phyloP scores from a whole-genome alignment of 2,888 invertebrate genomes.

The Brenthis hecate region DNA sequence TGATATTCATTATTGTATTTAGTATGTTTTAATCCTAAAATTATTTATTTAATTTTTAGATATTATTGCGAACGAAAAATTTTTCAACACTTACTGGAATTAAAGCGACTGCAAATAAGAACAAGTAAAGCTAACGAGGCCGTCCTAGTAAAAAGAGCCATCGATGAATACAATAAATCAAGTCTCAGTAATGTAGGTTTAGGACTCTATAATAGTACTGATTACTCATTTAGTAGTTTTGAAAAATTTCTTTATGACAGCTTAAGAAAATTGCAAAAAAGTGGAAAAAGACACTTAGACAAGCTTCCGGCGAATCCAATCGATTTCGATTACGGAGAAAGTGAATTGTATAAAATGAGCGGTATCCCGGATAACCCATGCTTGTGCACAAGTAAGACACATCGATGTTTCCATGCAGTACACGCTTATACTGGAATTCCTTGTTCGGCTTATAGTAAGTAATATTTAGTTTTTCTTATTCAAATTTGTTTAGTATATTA shows the following conservation, averaged over 20 bases:
- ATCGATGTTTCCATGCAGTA: constrained; percentile 94
- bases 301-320: constrained; percentile 82
- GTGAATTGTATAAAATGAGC: constrained; percentile 84
- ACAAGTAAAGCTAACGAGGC: constrained; percentile 94
- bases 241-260: constrained; percentile 95
- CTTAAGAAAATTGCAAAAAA: constrained; percentile 88
- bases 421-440: constrained; percentile 96
- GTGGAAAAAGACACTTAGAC: constrained; percentile 84
- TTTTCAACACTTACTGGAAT: constrained; percentile 95
- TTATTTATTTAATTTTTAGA: constrained; percentile 64
- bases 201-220: constrained; percentile 85
- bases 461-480: background rate
- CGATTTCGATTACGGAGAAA: constrained; percentile 78
- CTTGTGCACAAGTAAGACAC: constrained; percentile 92
- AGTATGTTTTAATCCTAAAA: background rate
- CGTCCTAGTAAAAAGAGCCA: constrained; percentile 92
- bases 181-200: constrained; percentile 85
- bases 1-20: background rate
- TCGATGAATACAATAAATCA: constrained; percentile 91
- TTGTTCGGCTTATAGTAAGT: constrained; percentile 92
- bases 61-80: constrained; percentile 95
- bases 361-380: constrained; percentile 87
- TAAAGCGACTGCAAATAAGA: constrained; percentile 95
- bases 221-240: constrained; percentile 89
- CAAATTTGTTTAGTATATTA: background rate